Conservation (phyloP, 2,113 vertebrate species). For the Acrocephalus kingi region DNA sequence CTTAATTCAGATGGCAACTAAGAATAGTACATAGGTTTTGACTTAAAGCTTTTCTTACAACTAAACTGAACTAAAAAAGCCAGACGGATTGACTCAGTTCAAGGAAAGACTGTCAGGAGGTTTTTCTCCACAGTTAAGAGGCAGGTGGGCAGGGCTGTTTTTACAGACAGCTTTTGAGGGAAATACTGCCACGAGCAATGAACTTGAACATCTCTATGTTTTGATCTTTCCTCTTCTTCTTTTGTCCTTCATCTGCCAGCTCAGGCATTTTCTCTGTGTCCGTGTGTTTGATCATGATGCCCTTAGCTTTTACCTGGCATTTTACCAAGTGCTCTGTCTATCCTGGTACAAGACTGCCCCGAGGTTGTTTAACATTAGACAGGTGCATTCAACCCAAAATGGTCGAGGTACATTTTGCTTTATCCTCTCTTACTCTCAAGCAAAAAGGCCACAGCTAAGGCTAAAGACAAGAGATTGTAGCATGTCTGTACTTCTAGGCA, state of each 20-base stretch:
- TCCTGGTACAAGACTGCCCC: neutral
- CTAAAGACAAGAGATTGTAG: neutral
- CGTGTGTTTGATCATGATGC: neutral
- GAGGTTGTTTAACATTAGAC: neutral
- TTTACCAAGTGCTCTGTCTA: neutral
- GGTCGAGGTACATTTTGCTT: neutral
- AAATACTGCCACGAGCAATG: neutral
- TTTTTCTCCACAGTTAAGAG: neutral
- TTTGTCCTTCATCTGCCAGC: slow-evolving; percentile 29
- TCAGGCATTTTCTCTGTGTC: neutral
- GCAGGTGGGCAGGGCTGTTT: neutral
- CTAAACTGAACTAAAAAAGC: neutral
- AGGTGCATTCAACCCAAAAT: neutral
- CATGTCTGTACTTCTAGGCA: neutral
- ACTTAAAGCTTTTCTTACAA: neutral
- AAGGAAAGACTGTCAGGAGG: neutral
- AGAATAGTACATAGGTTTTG: neutral
- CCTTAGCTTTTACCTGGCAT: slow-evolving; percentile 3
- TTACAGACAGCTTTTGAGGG: neutral
- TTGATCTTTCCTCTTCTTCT: neutral
- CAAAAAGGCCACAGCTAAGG: neutral
- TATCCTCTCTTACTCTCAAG: neutral
- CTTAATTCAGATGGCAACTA: neutral
- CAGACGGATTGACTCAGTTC: neutral
- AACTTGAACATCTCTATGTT: neutral